These are phyloP conservation scores for Phania funesta DNA, from an alignment of 2,888 invertebrate species.

Conservation along the genomic window DNA sequence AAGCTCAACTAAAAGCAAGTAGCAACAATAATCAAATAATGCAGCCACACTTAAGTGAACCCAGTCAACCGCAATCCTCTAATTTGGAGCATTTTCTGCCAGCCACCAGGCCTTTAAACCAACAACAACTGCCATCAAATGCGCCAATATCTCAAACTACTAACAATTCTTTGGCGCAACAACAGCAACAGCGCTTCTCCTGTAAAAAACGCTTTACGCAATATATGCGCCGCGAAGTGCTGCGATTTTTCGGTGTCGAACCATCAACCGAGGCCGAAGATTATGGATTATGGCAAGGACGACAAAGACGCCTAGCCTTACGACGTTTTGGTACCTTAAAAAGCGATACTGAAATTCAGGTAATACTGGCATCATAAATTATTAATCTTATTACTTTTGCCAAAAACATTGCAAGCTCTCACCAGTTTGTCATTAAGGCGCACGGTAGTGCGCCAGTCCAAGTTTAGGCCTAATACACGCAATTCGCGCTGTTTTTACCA, in stretches of 20 bases:
- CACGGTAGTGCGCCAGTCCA: no score
- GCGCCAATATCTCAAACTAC: constrained; percentile 53
- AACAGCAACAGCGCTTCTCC: constrained; percentile 69
- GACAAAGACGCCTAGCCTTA: constrained; percentile 78
- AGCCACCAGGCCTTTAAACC: constrained; percentile 44
- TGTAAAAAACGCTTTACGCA: constrained; percentile 77
- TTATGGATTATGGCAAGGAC: constrained; percentile 76
- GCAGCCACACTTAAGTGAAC: constrained; percentile 44
- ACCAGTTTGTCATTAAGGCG: no score
- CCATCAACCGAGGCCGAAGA: constrained; percentile 76
- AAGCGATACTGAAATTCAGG: constrained; percentile 36
- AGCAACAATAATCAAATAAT: constrained; percentile 49
- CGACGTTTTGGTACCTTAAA: constrained; percentile 75
- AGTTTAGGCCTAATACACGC: no score
- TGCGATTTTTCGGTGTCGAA: constrained; percentile 80
- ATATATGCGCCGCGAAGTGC: constrained; percentile 77
- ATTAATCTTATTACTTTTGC: background rate
- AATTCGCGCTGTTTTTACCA: no score
- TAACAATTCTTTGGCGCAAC: constrained; percentile 43
- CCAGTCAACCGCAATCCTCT: constrained; percentile 31
- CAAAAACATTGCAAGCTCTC: no score
- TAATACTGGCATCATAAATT: no score
- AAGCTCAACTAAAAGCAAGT: constrained; percentile 37
- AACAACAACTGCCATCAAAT: constrained; percentile 60
- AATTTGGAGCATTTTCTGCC: constrained; percentile 40